Evolutionary conservation across 2,888 invertebrate genomes (phyloP), one percentile per base, ranked within the genome.

Genomic region (Archips crataeganus): DNA sequence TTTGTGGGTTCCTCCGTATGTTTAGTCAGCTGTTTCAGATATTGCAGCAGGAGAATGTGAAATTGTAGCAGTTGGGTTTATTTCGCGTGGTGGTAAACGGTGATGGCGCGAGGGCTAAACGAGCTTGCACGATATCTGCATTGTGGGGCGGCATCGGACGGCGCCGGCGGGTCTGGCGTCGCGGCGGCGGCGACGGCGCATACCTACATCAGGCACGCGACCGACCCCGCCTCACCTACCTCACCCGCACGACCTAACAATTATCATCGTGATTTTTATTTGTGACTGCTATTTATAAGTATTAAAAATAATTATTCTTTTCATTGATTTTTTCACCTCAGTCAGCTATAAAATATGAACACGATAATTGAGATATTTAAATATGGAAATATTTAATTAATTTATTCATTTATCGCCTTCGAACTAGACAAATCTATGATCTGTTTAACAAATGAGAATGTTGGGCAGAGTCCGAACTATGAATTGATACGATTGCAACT

Each of bases 201-300:
- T 92, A 92, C 90, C 92, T 93, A 92, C 90, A 93, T 93, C 92
- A 93, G 87, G 86, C 93, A 93, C 92, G 94, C 94, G 88, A 93
- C 87, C 84, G 80, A 77, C 82, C 79, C 79, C 78, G 75, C 45
- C 77, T 75, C 81, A 73, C 77, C 77, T 75, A 76, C 76, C 78
- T 76, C 76, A 42, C 69, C 78, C 77, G 80, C 81, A 81, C 82
- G 54, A 54, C 54, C 82, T 80, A 79, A 85, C 89, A 90, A 91
- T 90, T 90, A 90, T 90, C 88, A 91, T 87, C 85, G 88, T 86
- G 85, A 84, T 85, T 86, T 84, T 83, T 86, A 86, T 87, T 89
- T 90, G 87, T 83, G 85, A 85, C 84, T 81, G 82, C 81, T 71
- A 65, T 65, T 23, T 23, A 23, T 23, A 23, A 0, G 23, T 23